phyloP scores from a whole-genome alignment of 2,113 vertebrate genomes.

The Grantiella picta region DNA sequence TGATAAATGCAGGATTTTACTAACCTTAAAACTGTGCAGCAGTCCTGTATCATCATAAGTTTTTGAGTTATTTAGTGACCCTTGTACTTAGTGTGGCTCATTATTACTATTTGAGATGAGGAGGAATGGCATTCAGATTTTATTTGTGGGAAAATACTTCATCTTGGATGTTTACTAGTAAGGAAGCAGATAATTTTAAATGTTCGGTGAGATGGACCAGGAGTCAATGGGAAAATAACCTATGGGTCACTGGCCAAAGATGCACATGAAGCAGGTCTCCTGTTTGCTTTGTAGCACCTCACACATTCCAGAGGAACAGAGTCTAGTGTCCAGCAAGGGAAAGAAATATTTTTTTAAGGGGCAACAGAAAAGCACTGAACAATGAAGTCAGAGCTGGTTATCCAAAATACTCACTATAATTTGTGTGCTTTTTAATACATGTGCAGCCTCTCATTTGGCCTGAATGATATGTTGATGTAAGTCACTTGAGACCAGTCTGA shows the following conservation, averaged over 20 bases:
- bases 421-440: neutral
- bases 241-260: neutral
- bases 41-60: neutral
- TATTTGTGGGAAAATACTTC: neutral
- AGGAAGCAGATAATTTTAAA: neutral
- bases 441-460: neutral
- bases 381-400: neutral
- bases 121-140: neutral
- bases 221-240: neutral
- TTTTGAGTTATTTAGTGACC: neutral
- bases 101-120: neutral
- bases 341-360: neutral
- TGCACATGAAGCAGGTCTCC: neutral
- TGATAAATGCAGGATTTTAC: neutral
- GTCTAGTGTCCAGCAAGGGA: neutral
- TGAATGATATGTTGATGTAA: neutral
- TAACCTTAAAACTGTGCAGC: neutral
- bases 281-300: neutral
- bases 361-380: neutral
- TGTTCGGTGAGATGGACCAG: neutral
- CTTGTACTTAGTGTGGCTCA: neutral
- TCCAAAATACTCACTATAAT: neutral
- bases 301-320: neutral
- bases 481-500: neutral
- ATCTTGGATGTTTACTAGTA: neutral